Percentiles rank a stretch among this genome's conserved stretches.
These are phyloP conservation scores for Polylopha cassiicola DNA, from an alignment of 2,888 invertebrate genomes.

Conservation along the genomic window DNA sequence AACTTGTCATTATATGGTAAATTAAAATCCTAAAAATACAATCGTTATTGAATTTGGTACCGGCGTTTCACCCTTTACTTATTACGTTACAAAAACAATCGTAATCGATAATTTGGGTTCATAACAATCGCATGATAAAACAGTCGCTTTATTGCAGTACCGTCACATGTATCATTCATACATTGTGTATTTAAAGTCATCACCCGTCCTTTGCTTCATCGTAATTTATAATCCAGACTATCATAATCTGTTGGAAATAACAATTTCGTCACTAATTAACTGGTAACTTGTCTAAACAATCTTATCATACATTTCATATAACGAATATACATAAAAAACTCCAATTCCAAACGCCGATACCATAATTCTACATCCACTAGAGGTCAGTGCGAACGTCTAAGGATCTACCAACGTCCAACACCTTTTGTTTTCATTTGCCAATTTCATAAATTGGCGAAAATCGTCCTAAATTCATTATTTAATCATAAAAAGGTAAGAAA, in stretches of 20 bases:
- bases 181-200: no score
- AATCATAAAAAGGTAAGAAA: conserved; percentile 7
- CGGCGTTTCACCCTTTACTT: no score
- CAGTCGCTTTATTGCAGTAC: no score
- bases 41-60: no score
- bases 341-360: conserved; percentile 9
- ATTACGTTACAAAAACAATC: no score
- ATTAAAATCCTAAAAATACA: conserved; percentile 1
- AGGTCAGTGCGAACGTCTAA: conserved; percentile 6
- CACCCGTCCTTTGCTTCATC: no score
- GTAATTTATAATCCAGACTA: conserved; percentile 9
- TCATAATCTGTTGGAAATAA: conserved; percentile 9
- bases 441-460: conserved; percentile 6
- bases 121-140: no score
- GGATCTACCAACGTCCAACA: conserved; percentile 5
- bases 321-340: no score
- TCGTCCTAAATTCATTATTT: conserved; percentile 8
- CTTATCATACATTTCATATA: conserved; percentile 8
- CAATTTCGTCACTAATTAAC: conserved; percentile 20
- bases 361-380: conserved; percentile 1
- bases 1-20: conserved; percentile 27
- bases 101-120: no score
- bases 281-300: conserved; percentile 19
- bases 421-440: no score
- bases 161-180: no score